These are phyloP conservation scores for Carassius gibelio DNA, from an alignment of 2,113 vertebrate genomes.

Conservation along the genomic window DNA sequence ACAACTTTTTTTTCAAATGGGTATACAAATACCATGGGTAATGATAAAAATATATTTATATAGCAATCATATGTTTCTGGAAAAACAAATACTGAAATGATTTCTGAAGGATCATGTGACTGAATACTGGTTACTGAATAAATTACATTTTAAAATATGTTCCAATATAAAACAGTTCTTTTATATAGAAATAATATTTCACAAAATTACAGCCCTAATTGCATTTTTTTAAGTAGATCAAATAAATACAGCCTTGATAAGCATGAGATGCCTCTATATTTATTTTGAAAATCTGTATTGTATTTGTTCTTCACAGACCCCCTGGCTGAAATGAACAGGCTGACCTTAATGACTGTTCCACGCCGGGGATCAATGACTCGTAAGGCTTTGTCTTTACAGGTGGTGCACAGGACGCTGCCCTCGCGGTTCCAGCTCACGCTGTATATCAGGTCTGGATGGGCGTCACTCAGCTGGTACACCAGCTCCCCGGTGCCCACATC, in stretches of 20 bases:
- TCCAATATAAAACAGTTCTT: not conserved
- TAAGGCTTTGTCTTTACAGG: conserved; percentile 95
- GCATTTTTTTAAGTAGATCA: not conserved
- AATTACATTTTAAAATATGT: not conserved
- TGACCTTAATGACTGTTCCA: no score
- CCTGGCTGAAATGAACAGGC: no score
- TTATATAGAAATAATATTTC: not conserved
- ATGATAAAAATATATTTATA: no score
- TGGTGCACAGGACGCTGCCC: conserved; percentile 84
- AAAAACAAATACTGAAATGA: not conserved
- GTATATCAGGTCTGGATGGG: conserved; percentile 94
- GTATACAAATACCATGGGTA: no score
- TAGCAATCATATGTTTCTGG: no score
- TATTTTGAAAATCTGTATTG: no score
- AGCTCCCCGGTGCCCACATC: conserved; percentile 90
- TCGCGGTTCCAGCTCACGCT: conserved; percentile 90
- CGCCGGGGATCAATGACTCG: no score
- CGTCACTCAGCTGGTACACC: conserved; percentile 83
- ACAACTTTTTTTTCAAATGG: no score
- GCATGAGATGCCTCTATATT: not conserved
- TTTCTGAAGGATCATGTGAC: not conserved
- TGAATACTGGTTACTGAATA: not conserved
- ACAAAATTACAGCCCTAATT: not conserved
- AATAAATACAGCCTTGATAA: not conserved
- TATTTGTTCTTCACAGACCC: no score